phyloP scores from a whole-genome alignment of 2,113 vertebrate genomes.

The Erpornis zantholeuca region DNA sequence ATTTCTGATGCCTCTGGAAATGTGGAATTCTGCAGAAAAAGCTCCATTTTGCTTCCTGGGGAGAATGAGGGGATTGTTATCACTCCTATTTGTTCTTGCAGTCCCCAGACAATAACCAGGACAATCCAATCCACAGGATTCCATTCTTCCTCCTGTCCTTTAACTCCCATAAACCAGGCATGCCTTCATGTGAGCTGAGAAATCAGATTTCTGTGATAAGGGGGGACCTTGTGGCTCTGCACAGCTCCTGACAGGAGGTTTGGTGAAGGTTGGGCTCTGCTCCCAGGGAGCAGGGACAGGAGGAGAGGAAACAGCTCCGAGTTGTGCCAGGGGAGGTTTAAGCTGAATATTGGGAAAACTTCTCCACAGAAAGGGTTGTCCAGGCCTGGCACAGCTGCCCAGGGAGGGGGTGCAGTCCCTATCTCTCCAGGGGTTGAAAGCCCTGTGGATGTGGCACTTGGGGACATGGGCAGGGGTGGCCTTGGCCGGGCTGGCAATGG shows the following conservation, averaged over 20 bases:
- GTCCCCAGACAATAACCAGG: neutral
- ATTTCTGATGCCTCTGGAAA: neutral
- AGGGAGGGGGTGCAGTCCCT: neutral
- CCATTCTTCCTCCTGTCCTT: neutral
- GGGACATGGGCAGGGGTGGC: neutral
- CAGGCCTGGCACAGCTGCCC: neutral
- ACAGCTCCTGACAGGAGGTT: neutral
- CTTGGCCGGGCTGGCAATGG: neutral
- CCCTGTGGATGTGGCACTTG: neutral
- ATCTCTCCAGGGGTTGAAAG: neutral
- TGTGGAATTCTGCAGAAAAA: neutral
- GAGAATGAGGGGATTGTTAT: neutral
- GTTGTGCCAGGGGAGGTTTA: neutral
- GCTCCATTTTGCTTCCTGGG: neutral
- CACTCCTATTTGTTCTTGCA: neutral
- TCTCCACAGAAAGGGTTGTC: neutral
- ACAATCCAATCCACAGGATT: neutral
- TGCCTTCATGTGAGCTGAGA: neutral
- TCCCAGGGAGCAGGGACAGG: neutral
- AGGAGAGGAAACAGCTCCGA: neutral
- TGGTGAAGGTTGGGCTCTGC: fast-evolving
- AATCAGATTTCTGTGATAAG: neutral
- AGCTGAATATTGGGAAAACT: neutral
- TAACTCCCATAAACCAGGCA: neutral
- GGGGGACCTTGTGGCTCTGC: neutral